Evolutionary conservation across 2,797 vertebrate species (phyloP).

Genomic region (Aphelocoma californica): DNA sequence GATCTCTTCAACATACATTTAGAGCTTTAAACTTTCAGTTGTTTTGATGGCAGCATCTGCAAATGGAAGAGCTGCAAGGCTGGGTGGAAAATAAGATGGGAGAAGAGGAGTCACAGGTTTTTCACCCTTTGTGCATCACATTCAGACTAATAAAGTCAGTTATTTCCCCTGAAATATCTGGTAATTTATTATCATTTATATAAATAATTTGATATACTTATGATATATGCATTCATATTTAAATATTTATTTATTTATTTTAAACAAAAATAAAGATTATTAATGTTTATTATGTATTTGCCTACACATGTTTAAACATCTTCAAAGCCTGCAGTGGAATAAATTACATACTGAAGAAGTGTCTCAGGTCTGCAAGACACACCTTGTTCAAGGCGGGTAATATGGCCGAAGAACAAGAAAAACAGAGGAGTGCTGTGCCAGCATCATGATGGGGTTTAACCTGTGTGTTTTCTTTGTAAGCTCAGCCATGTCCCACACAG

Average conservation of each 20-base stretch:
- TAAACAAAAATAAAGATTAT: background rate
- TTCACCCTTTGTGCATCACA: background rate
- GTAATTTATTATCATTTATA: too few species aligned
- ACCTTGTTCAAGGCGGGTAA: background rate
- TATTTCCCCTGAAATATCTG: background rate
- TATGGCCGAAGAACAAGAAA: background rate
- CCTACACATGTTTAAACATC: background rate
- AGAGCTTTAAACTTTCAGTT: background rate
- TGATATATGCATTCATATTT: too few species aligned
- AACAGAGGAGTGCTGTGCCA: background rate
- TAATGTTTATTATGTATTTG: background rate
- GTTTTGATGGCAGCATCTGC: background rate
- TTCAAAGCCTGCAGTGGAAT: conserved; percentile 5
- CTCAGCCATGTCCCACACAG: background rate
- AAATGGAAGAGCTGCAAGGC: background rate
- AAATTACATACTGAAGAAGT: background rate
- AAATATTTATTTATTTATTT: too few species aligned
- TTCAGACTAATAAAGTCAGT: background rate
- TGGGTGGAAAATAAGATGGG: background rate
- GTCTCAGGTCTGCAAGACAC: background rate
- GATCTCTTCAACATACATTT: background rate
- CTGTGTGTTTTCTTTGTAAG: background rate
- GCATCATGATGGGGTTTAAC: background rate
- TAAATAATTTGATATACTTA: too few species aligned
- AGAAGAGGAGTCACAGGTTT: background rate